phyloP scores from a whole-genome alignment of 2,797 vertebrate species.

The Choloepus didactylus region DNA sequence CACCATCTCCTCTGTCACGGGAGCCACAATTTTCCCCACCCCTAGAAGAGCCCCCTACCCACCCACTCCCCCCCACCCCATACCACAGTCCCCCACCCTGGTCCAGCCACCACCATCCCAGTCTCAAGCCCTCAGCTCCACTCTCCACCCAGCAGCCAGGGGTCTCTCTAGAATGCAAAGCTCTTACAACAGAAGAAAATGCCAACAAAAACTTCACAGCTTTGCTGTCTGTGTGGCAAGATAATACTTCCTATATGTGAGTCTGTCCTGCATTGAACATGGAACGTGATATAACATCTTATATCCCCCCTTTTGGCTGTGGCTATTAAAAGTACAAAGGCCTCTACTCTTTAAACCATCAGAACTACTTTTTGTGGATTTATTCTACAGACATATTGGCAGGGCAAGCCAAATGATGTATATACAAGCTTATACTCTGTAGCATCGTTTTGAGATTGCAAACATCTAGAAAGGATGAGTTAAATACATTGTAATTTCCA shows the following conservation, averaged over 20 bases:
- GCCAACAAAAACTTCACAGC: neutral
- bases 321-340: neutral
- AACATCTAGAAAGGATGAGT: neutral
- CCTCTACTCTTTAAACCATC: neutral
- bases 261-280: neutral
- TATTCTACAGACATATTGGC: neutral
- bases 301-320: neutral
- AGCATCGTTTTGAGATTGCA: neutral
- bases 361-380: neutral
- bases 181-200: slow-evolving; percentile 11
- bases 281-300: neutral
- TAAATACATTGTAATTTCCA: neutral
- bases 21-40: neutral
- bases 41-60: neutral
- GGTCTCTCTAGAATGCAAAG: slow-evolving; percentile 7
- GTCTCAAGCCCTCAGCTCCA: neutral
- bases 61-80: neutral
- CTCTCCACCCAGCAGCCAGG: neutral
- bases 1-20: neutral
- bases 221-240: neutral
- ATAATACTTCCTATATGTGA: neutral
- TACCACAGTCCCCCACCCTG: neutral
- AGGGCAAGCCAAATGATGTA: neutral
- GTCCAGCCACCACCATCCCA: neutral
- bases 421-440: neutral